phyloP scores from a whole-genome alignment of 2,888 invertebrate species.

The Drosophila barbarae region DNA sequence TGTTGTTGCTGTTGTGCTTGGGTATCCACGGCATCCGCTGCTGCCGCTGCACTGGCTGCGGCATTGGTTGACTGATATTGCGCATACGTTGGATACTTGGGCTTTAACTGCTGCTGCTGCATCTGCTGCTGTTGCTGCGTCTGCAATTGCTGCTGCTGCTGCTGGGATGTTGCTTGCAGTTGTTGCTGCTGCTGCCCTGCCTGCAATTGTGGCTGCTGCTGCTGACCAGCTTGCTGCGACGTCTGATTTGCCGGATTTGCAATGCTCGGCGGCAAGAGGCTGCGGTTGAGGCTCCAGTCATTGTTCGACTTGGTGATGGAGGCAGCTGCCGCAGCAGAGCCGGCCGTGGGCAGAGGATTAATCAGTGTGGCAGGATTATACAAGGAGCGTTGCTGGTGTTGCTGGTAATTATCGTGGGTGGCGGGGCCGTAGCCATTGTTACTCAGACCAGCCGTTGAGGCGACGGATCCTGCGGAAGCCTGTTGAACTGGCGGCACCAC shows the following conservation, averaged over 20 bases:
- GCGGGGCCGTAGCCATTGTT: conserved; percentile 46
- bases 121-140: conserved; percentile 36
- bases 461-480: conserved; percentile 63
- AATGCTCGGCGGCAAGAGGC: conserved; percentile 55
- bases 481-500: conserved; percentile 44
- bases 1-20: conserved; percentile 33
- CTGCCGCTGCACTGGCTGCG: conserved; percentile 61
- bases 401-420: conserved; percentile 54
- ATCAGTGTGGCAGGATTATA: conserved; percentile 68
- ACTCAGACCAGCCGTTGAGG: conserved; percentile 30
- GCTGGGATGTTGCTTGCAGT: conserved; percentile 22
- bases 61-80: conserved; percentile 75
- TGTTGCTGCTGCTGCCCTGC: conserved; percentile 32
- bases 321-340: conserved; percentile 22
- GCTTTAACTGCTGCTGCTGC: conserved; percentile 49
- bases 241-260: conserved; percentile 39
- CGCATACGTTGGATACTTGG: conserved; percentile 75
- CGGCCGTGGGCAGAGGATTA: conserved; percentile 51
- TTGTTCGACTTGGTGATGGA: conserved; percentile 44
- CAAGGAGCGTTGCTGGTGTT: conserved; percentile 57
- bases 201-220: conserved; percentile 26
- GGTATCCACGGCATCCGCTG: conserved; percentile 48
- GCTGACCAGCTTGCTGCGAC: conserved; percentile 42
- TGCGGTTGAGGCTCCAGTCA: conserved; percentile 62
- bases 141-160: conserved; percentile 47